These are phyloP conservation scores for Haliclystus octoradiatus DNA, from an alignment of 30 jellyfish, hydroid and myxozoan species.

Conservation along the genomic window DNA sequence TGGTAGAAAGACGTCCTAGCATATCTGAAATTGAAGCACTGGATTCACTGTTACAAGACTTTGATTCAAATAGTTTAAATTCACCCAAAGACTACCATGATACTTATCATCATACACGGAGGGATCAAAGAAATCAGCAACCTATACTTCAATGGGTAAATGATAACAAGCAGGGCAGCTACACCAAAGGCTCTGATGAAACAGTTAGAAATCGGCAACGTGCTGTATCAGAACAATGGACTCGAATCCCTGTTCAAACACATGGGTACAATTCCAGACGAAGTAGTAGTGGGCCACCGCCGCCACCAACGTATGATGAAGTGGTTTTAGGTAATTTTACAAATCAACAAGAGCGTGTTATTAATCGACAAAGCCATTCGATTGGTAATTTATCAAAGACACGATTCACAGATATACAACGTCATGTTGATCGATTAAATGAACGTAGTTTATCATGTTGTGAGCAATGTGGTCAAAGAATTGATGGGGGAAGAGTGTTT, in stretches of 20 bases:
- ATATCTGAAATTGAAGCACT: background rate
- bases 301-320: background rate
- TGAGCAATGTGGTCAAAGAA: constrained; percentile 70
- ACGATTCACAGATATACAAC: background rate
- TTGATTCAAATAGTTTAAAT: background rate
- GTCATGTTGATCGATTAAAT: background rate
- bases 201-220: background rate
- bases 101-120: background rate
- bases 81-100: background rate
- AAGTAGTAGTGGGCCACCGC: background rate
- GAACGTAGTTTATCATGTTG: constrained; percentile 21
- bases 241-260: too few species aligned
- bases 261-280: too few species aligned
- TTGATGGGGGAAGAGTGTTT: constrained; percentile 10
- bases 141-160: background rate
- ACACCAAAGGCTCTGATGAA: too few species aligned
- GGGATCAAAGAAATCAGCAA: background rate
- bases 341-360: background rate
- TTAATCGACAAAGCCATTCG: background rate
- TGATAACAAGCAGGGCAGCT: background rate
- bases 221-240: background rate
- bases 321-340: background rate
- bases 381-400: background rate
- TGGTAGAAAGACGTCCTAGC: background rate
- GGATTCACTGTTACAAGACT: background rate